A percentile compares a stretch with the other conserved stretches of the same genome.
These are phyloP conservation scores for Erpetoichthys calabaricus DNA, from an alignment of 2,797 vertebrate genomes.

Conservation along the genomic window DNA sequence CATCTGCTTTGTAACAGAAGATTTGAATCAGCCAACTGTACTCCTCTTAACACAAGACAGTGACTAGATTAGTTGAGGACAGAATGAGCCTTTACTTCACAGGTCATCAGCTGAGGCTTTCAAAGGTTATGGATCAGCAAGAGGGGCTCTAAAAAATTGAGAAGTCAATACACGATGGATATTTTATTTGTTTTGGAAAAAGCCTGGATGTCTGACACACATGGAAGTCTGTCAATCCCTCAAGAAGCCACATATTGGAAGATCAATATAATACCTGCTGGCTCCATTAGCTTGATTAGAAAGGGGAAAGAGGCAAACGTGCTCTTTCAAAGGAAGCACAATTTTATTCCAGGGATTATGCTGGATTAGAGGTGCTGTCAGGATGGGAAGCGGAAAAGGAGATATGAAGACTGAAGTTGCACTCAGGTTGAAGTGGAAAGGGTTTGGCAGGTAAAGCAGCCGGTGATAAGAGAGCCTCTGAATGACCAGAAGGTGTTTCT, in stretches of 20 bases:
- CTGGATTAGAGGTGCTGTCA: conserved; percentile 53
- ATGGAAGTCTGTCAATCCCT: conserved; percentile 62
- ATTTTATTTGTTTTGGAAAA: conserved; percentile 35
- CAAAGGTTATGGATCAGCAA: conserved; percentile 60
- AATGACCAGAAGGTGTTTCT: conserved; percentile 55
- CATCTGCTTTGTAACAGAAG: conserved; percentile 85
- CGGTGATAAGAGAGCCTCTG: conserved; percentile 48
- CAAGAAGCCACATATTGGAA: conserved; percentile 55
- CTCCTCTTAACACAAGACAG: conserved; percentile 47
- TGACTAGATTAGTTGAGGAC: conserved; percentile 59
- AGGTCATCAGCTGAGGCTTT: conserved; percentile 65
- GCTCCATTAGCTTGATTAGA: conserved; percentile 86
- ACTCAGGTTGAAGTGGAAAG: conserved; percentile 48
- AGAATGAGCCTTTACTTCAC: conserved; percentile 67
- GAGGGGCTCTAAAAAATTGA: conserved; percentile 46
- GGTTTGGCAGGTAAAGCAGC: conserved; percentile 64
- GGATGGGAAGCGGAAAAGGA: conserved; percentile 43
- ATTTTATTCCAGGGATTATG: conserved; percentile 74
- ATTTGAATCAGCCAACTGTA: conserved; percentile 74
- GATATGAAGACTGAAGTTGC: conserved; percentile 52
- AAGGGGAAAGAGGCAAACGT: conserved; percentile 41
- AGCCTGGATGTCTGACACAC: conserved; percentile 51
- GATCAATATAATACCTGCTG: conserved; percentile 79
- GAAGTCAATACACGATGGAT: conserved; percentile 47
- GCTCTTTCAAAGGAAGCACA: conserved; percentile 54